Base-by-base conservation (phyloP, 35 echinoderm and acorn worm species). In the Eucidaris tribuloides region DNA sequence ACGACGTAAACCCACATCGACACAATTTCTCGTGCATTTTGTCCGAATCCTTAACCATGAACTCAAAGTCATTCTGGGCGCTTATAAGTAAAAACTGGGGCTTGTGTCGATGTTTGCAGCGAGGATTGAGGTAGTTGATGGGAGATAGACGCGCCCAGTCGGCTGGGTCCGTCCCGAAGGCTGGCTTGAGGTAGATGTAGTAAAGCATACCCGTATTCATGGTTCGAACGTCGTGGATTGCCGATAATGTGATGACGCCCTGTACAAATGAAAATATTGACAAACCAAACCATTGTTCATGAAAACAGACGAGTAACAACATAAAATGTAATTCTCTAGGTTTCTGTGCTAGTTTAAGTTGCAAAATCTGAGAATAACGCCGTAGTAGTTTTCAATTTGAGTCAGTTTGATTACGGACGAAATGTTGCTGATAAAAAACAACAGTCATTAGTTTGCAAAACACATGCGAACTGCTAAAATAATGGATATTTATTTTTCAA, bases 171-270 rank as follows among this genome's bases (percentile, higher is more conserved):
- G 18, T 81, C 30, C 79, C 79, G 29, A 81, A 81, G 5, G 79
- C 68, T 4, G 68, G 46, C 4, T 30, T 40, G 9, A 81, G 52
- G 31, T 81, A 81, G 3, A 81, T 20, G 15, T 81, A 56, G 3
- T 42, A 27, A 1, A 17, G 0, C 13, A 81, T 31, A 30, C 48
- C 46, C 14, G 5, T 17, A 40, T 22, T 81, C 1, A 81, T 1
- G 7, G 54, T 35, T 29, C 34, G 27, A 27, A 81, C 32, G n/a
- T 81, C 54, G 35, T 81, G 79, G 25, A 81, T 36, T 20, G 46
- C 79, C 61, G 79, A 81, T 15, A 81, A 58, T 37, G 24, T 81
- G 79, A 81, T 81, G 46, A 81, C 54, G 29, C 79, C 79, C 79
- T 81, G 79, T 57, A 36, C 18, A 15, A 39, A 81, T 7, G 9